Conservation (phyloP, 23 tunicate genomes). For the Corella eumyota region DNA sequence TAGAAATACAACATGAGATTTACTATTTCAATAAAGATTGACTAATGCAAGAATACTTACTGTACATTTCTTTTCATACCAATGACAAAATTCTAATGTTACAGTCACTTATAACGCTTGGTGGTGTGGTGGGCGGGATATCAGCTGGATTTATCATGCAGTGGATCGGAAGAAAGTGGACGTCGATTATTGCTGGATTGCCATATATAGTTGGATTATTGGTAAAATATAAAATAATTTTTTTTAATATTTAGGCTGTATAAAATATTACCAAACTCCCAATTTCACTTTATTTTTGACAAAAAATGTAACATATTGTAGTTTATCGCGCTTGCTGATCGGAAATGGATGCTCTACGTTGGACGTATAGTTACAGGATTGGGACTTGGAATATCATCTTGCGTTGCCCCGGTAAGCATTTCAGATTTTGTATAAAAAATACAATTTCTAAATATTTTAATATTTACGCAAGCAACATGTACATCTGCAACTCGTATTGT, state of each 20-base stretch:
- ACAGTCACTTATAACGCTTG: constrained; percentile 47
- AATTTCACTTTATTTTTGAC: no score
- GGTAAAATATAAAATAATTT: constrained; percentile 34
- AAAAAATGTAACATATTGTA: no score
- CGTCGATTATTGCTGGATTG: constrained; percentile 55
- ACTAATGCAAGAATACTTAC: neutral
- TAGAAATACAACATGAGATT: no score
- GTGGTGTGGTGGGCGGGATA: constrained; percentile 61
- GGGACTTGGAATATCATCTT: constrained; percentile 48
- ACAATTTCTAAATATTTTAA: neutral
- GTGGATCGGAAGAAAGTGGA: constrained; percentile 44
- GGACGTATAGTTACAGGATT: constrained; percentile 52
- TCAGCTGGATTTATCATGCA: constrained; percentile 51
- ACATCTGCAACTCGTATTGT: neutral
- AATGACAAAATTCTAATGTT: no score
- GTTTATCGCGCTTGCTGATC: neutral
- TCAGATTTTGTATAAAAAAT: neutral
- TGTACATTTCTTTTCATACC: no score
- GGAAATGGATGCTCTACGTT: constrained; percentile 26
- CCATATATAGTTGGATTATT: constrained; percentile 60
- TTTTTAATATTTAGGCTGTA: no score
- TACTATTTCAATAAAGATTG: neutral
- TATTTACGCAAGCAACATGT: no score
- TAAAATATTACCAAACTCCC: no score
- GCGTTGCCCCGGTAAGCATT: constrained; percentile 56